These are phyloP conservation scores for Nicator chloris DNA, from an alignment of 2,113 vertebrate species.

Conservation along the genomic window DNA sequence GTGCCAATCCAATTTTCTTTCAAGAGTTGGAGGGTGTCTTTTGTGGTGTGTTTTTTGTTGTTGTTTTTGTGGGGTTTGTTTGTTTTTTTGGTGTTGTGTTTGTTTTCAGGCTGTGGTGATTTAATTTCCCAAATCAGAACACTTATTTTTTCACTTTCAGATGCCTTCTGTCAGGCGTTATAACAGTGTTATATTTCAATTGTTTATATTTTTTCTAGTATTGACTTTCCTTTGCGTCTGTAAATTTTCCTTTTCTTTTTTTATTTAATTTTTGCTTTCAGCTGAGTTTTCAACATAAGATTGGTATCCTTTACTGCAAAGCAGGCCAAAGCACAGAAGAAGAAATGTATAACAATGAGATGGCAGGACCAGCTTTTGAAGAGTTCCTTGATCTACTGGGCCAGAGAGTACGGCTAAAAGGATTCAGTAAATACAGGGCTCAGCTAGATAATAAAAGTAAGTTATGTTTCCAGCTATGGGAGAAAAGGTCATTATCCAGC, in stretches of 20 bases:
- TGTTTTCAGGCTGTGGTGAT: neutral
- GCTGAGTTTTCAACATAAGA: slow-evolving; percentile 98
- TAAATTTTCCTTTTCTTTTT: neutral
- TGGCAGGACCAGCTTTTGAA: slow-evolving; percentile 88
- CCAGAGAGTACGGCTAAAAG: slow-evolving; percentile 92
- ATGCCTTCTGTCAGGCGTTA: neutral
- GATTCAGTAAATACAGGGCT: slow-evolving; percentile 94
- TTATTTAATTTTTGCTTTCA: slow-evolving; percentile 66
- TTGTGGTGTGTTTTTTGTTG: neutral
- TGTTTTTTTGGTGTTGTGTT: neutral
- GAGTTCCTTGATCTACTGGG: slow-evolving; percentile 97
- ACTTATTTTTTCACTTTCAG: neutral
- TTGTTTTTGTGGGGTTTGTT: neutral
- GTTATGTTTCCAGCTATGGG: neutral
- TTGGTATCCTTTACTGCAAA: slow-evolving; percentile 96
- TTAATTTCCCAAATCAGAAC: neutral
- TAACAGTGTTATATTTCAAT: neutral
- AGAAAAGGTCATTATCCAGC: neutral
- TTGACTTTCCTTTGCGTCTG: neutral
- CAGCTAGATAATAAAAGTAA: slow-evolving; percentile 99
- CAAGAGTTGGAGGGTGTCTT: neutral
- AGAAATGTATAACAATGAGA: slow-evolving; percentile 99
- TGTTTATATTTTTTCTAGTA: neutral
- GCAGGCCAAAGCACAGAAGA: slow-evolving; percentile 96
- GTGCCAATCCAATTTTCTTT: neutral